These are phyloP conservation scores for Mormyrus iriodes DNA, from an alignment of 2,113 vertebrate genomes.

Conservation along the genomic window DNA sequence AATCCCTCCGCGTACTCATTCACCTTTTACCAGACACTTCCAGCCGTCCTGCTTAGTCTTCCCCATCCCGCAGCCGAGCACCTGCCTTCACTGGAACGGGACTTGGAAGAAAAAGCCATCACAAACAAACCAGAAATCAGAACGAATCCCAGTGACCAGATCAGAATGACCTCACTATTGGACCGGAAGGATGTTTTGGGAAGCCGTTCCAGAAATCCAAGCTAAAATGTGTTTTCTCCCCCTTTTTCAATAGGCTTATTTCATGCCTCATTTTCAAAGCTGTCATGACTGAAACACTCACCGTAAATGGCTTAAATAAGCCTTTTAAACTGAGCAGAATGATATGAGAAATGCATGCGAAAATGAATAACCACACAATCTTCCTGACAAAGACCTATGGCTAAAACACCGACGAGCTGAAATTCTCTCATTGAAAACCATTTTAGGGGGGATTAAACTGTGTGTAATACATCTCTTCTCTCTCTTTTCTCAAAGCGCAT, in stretches of 20 bases:
- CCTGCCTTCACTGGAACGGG: background rate
- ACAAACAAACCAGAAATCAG: background rate
- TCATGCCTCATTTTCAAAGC: conserved; percentile 2
- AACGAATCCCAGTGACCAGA: background rate
- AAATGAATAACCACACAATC: background rate
- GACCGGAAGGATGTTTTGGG: background rate
- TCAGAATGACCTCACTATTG: conserved; percentile 1
- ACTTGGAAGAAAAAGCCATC: background rate
- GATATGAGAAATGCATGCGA: background rate
- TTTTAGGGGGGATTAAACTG: background rate
- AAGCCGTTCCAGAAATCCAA: background rate
- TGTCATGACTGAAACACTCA: background rate
- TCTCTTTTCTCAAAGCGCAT: background rate
- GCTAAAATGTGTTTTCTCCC: background rate
- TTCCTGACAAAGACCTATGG: background rate
- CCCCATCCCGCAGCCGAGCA: background rate
- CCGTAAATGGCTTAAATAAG: background rate
- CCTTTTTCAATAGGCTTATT: background rate
- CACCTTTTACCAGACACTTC: background rate
- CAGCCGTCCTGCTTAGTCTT: background rate
- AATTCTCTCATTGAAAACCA: background rate
- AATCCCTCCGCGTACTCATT: background rate
- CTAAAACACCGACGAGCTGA: background rate
- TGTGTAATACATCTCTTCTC: background rate
- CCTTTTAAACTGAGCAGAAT: background rate